Conservation (phyloP, 2,888 invertebrate genomes). For the Tetragonisca angustula region DNA sequence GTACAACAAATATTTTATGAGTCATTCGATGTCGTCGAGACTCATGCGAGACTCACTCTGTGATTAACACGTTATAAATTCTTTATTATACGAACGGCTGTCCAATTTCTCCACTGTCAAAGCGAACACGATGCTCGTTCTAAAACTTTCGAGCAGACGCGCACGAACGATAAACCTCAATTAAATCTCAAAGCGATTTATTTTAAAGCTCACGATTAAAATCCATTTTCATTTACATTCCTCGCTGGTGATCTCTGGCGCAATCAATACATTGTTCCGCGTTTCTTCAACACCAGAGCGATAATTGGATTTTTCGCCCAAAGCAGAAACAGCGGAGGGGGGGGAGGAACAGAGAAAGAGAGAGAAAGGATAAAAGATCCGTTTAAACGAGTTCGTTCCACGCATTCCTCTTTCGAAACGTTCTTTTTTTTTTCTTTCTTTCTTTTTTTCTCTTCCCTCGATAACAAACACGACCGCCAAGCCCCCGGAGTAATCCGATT, state of each 20-base stretch:
- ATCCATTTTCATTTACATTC: background rate
- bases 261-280: background rate
- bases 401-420: background rate
- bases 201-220: background rate
- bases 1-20: no score
- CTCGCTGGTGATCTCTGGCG: no score
- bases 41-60: no score
- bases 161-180: background rate
- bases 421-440: no score
- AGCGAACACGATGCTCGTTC: no score
- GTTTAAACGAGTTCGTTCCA: background rate
- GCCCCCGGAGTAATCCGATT: constrained; percentile 19
- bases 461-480: background rate
- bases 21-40: no score
- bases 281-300: background rate
- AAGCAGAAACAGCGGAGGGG: background rate
- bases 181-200: background rate
- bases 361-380: background rate
- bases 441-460: no score
- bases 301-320: background rate
- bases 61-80: no score
- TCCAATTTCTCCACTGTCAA: no score
- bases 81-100: no score
- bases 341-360: no score
- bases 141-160: no score